Conservation (phyloP, 1,140 invertebrate genomes). For the Ephestia elutella region DNA sequence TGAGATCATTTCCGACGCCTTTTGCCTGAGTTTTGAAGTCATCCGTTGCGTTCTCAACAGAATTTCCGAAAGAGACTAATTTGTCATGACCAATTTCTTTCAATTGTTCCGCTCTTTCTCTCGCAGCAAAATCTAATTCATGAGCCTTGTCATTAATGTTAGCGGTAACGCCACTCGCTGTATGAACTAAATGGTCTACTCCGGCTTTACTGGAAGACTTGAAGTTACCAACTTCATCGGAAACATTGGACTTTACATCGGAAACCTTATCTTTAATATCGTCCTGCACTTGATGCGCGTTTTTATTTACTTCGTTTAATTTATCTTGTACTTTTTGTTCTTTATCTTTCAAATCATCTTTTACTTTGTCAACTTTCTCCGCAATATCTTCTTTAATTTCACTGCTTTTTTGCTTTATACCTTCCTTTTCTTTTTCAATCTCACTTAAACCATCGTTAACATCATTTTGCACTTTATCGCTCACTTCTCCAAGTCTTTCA, state of each 20-base stretch:
- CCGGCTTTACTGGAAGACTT: conserved; percentile 37
- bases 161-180: conserved; percentile 32
- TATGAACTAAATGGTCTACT: conserved; percentile 30
- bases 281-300: conserved; percentile 31
- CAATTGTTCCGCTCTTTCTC: conserved; percentile 53
- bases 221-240: conserved; percentile 37
- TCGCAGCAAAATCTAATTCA: conserved; percentile 49
- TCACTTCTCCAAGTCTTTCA: conserved; percentile 47
- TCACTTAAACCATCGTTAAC: conserved; percentile 44
- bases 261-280: conserved; percentile 31
- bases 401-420: conserved; percentile 39
- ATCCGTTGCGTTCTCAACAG: conserved; percentile 26
- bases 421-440: conserved; percentile 48
- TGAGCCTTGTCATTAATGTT: conserved; percentile 42
- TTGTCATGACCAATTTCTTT: conserved; percentile 35
- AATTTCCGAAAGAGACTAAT: conserved; percentile 24
- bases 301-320: conserved; percentile 31
- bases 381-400: conserved; percentile 42
- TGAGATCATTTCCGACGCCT: conserved; percentile 17
- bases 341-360: conserved; percentile 42
- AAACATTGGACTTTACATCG: conserved; percentile 33
- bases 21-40: conserved; percentile 31
- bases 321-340: conserved; percentile 36
- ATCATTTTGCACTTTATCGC: conserved; percentile 36
- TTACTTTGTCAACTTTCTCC: conserved; percentile 36